phyloP scores from a whole-genome alignment of 2,113 vertebrate species.

The Eudyptes chrysolophus region DNA sequence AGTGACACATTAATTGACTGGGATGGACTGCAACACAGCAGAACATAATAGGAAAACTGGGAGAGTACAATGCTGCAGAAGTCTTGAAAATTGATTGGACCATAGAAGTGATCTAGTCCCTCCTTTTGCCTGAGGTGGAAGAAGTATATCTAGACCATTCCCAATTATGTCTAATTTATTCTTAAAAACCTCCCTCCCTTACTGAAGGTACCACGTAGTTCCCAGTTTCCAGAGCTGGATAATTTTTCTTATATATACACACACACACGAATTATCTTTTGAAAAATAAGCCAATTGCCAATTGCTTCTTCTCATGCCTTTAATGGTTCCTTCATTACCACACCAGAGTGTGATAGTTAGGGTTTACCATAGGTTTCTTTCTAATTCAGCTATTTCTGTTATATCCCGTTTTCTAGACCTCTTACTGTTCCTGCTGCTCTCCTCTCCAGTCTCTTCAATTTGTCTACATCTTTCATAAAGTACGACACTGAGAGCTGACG shows the following conservation, averaged over 20 bases:
- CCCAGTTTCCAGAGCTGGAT: background rate
- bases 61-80: background rate
- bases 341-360: background rate
- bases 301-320: background rate
- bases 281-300: background rate
- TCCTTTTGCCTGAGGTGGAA: background rate
- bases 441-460: constrained; percentile 20
- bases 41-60: background rate
- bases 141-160: background rate
- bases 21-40: background rate
- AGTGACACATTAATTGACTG: background rate
- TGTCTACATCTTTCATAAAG: background rate
- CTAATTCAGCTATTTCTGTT: background rate
- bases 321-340: background rate
- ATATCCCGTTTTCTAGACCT: background rate
- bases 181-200: background rate
- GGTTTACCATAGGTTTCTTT: background rate
- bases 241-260: background rate
- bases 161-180: background rate
- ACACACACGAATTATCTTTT: background rate
- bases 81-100: background rate
- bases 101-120: background rate
- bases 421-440: background rate
- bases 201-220: background rate
- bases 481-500: constrained; percentile 23